A percentile compares a stretch with the other conserved stretches of the same genome.
Evolutionary conservation across 2,888 invertebrate species (phyloP).

Genomic region (Acronicta alni): DNA sequence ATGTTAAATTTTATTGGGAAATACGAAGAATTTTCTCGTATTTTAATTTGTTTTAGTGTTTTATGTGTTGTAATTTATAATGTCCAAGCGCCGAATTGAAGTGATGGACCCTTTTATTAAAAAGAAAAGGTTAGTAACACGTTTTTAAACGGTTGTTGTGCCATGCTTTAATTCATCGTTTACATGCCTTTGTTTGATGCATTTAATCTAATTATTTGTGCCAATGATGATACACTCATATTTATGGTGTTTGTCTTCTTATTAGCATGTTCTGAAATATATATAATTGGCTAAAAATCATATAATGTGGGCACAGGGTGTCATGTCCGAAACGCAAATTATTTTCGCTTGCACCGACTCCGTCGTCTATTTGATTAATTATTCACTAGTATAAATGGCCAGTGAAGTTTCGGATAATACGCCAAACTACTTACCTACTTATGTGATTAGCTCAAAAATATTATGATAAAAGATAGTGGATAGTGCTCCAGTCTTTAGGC

Average conservation of each 20-base stretch:
- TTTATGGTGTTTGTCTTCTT: neutral
- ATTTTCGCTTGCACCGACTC: constrained; percentile 15
- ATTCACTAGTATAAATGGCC: too few relatives aligned
- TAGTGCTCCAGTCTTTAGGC: too few relatives aligned
- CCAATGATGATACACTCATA: neutral
- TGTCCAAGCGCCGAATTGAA: constrained; percentile 96
- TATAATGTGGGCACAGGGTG: neutral
- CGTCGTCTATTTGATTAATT: constrained; percentile 4
- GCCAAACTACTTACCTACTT: too few relatives aligned
- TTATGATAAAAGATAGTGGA: too few relatives aligned
- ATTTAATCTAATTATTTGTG: constrained; percentile 32
- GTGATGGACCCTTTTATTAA: constrained; percentile 95
- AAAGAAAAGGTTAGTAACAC: constrained; percentile 90
- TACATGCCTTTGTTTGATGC: constrained; percentile 55
- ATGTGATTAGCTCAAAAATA: too few relatives aligned
- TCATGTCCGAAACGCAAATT: neutral
- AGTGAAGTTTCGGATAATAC: neutral
- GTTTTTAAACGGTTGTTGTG: constrained; percentile 51
- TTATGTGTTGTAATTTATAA: constrained; percentile 74
- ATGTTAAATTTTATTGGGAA: constrained; percentile 66
- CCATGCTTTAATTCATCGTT: constrained; percentile 66
- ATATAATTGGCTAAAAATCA: neutral
- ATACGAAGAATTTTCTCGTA: constrained; percentile 62
- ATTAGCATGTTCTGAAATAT: neutral
- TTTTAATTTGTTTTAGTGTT: constrained; percentile 61